These are phyloP conservation scores for Cheilosia scutellata DNA, from an alignment of 2,888 invertebrate species.

Conservation along the genomic window DNA sequence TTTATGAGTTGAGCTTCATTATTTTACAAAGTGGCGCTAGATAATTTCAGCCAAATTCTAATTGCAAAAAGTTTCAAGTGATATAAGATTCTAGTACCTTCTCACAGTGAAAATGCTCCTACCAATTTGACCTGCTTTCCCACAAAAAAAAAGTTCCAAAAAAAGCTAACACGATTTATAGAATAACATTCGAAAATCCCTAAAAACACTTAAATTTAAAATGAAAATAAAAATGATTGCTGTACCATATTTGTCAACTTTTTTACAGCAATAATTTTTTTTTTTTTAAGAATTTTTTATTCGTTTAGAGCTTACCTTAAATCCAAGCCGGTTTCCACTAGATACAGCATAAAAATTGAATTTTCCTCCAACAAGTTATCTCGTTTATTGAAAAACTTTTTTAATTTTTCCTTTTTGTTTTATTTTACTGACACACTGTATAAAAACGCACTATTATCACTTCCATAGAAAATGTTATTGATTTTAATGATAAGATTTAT, in stretches of 20 bases:
- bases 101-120: too few species aligned
- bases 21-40: too few species aligned
- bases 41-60: too few species aligned
- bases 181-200: too few species aligned
- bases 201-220: not conserved
- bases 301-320: conserved; percentile 53
- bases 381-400: conserved; percentile 13
- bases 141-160: too few species aligned
- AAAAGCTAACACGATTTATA: too few species aligned
- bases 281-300: not conserved
- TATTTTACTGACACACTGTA: not conserved
- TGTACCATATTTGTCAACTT: conserved; percentile 41
- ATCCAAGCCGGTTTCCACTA: conserved; percentile 75
- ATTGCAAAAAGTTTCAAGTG: too few species aligned
- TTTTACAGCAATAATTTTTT: conserved; percentile 58
- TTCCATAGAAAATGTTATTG: not conserved
- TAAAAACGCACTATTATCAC: not conserved
- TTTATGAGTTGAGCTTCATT: too few species aligned
- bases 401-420: not conserved
- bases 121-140: too few species aligned
- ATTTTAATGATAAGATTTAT: not conserved
- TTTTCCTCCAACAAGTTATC: conserved; percentile 35
- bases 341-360: conserved; percentile 70
- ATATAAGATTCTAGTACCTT: too few species aligned
- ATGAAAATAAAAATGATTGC: conserved; percentile 15